Evolutionary conservation across 2,113 vertebrate genomes (phyloP), one percentile per base, ranked within the genome.

Genomic region (Uria aalge): DNA sequence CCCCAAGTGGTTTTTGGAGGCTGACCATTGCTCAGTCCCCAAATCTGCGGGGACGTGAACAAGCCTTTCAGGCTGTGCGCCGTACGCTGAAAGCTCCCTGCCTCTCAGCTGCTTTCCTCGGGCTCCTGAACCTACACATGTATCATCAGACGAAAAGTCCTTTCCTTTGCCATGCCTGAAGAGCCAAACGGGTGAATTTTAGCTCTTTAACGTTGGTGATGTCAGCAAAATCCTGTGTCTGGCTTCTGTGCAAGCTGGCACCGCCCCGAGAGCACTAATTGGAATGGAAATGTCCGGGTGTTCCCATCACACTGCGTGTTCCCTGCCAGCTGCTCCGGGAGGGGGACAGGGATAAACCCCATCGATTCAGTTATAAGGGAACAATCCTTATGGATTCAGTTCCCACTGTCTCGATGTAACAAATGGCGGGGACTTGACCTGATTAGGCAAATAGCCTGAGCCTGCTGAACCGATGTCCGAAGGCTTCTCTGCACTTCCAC

Each of bases 351-450:
- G 11, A 7, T 34, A 36, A n/a, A 40, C 53, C 43, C 14, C 7
- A 9, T 1, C 5, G 13, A 17, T 40, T n/a, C 45, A 3, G 5
- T 5, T 41, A 1, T 8, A 27, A 29, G 15, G 62, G 69, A 24
- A 11, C 69, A 40, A 60, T 5, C n/a, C 41, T 18, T 11, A 24
- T 0, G 4, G 38, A 29, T 29, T 59, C 45, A 17, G 32, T 30
- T 45, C 55, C 26, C 8, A 5, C 36, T 4, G 3, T 12, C 43
- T 47, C 29, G 22, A 2, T 22, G n/a, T 19, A 34, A n/a, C 41
- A 18, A 17, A 34, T 1, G 9, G 10, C 34, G 50, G 59, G 34
- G 48, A 17, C 62, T 52, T 24, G 36, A 20, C 22, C 48, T 13
- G 10, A 8, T 43, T 2, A 32, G 62, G n/a, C 48, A 45, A 52